These are phyloP conservation scores for Pterocles gutturalis DNA, from an alignment of 2,113 vertebrate genomes.

Conservation along the genomic window DNA sequence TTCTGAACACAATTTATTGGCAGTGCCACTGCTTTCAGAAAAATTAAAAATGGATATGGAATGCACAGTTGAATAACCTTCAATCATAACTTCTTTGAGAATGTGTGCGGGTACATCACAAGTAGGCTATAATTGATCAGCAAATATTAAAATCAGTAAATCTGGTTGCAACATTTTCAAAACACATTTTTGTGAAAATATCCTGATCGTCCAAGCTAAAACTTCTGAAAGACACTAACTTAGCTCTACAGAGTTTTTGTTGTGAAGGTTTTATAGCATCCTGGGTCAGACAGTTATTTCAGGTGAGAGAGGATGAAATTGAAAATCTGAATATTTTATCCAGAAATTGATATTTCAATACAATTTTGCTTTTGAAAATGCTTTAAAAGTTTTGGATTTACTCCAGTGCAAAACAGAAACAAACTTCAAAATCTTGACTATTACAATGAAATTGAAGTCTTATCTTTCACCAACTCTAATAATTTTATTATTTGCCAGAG, in stretches of 20 bases:
- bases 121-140: background rate
- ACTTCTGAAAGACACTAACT: background rate
- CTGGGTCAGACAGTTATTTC: background rate
- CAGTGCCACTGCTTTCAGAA: background rate
- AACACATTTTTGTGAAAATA: background rate
- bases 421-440: background rate
- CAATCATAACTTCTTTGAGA: background rate
- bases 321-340: background rate
- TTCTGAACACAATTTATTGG: background rate
- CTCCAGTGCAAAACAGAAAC: background rate
- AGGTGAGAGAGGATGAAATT: background rate
- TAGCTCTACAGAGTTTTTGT: background rate
- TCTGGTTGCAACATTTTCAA: background rate
- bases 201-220: background rate
- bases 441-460: background rate
- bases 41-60: background rate
- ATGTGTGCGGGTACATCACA: background rate
- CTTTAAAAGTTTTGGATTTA: background rate
- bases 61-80: background rate
- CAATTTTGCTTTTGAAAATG: background rate
- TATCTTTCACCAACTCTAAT: background rate
- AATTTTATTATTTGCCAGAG: background rate
- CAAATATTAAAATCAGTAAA: background rate
- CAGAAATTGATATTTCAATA: background rate
- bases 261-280: background rate